phyloP scores from a whole-genome alignment of 2,888 invertebrate genomes.

The Meteorus cinctellus region DNA sequence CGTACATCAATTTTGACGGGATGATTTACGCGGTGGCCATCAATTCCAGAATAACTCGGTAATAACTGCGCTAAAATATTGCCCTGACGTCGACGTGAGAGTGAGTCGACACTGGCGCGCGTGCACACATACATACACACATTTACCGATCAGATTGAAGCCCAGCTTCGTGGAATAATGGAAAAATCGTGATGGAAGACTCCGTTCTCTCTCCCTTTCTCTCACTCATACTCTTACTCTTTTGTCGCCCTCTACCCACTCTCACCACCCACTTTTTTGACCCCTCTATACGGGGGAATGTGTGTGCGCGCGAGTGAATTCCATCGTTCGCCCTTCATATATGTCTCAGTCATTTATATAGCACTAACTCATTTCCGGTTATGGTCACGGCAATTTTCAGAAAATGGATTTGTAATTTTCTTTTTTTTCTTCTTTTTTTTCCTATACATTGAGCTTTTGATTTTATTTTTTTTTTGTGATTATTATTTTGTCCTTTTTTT shows the following conservation, averaged over 20 bases:
- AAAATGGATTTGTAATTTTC: slow-evolving; percentile 23
- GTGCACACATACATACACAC: slow-evolving; percentile 32
- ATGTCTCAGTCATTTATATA: slow-evolving; percentile 7
- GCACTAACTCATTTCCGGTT: slow-evolving; percentile 6
- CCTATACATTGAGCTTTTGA: neutral
- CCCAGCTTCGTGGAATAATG: slow-evolving; percentile 50
- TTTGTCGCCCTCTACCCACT: too few species aligned
- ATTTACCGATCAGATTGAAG: slow-evolving; percentile 52
- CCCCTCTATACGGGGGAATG: neutral
- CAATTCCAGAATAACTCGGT: slow-evolving; percentile 68
- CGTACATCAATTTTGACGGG: slow-evolving; percentile 66
- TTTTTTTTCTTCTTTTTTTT: slow-evolving; percentile 8
- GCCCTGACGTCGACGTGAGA: slow-evolving; percentile 52
- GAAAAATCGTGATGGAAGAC: slow-evolving; percentile 49
- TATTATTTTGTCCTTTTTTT: neutral
- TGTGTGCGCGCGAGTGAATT: slow-evolving; percentile 1
- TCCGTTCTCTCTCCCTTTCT: neutral
- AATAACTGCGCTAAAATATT: slow-evolving; percentile 65
- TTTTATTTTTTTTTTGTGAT: neutral
- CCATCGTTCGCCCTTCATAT: slow-evolving; percentile 4
- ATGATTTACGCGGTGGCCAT: slow-evolving; percentile 68
- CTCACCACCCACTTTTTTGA: neutral
- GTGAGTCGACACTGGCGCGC: slow-evolving; percentile 45
- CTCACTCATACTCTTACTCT: neutral
- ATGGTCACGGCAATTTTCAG: slow-evolving; percentile 10